Evolutionary conservation across 1,140 invertebrate genomes (phyloP).

Genomic region (Pogonomyrmex californicus): DNA sequence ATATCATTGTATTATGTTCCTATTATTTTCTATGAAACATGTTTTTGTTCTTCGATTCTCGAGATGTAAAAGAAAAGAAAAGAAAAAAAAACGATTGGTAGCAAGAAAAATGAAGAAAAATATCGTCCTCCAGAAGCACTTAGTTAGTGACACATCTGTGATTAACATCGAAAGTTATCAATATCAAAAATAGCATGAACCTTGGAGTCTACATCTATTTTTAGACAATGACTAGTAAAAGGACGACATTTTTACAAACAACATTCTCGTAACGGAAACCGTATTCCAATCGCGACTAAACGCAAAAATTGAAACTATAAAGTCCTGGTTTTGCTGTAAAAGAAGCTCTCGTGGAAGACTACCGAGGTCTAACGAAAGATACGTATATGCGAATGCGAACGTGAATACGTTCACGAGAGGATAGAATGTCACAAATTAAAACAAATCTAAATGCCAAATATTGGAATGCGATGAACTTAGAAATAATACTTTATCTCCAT

Average conservation of each 20-base stretch:
- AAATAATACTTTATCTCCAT: slow-evolving; percentile 1
- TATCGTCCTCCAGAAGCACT: background rate
- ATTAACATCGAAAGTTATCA: background rate
- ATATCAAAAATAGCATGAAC: slow-evolving; percentile 6
- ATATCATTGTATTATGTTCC: background rate
- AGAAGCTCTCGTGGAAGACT: slow-evolving; percentile 65
- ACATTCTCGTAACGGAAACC: slow-evolving; percentile 37
- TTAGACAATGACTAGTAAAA: background rate
- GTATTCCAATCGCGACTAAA: slow-evolving; percentile 21
- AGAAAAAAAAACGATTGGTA: background rate
- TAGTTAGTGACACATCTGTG: background rate
- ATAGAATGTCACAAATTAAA: slow-evolving; percentile 37
- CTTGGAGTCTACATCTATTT: background rate
- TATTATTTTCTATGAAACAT: slow-evolving; percentile 9
- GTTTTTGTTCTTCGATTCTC: background rate
- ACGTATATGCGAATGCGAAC: background rate
- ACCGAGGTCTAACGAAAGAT: slow-evolving; percentile 59
- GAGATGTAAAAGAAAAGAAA: slow-evolving; percentile 2
- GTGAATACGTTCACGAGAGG: slow-evolving; percentile 20
- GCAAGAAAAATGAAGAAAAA: background rate
- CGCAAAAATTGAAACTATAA: slow-evolving; percentile 55
- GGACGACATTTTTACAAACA: slow-evolving; percentile 10
- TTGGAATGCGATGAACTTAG: background rate
- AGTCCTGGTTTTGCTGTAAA: slow-evolving; percentile 43
- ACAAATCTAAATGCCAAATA: slow-evolving; percentile 17